Evolutionary conservation across 2,113 vertebrate genomes (phyloP), one percentile per base, ranked within the genome.

Genomic region (Formicarius rufipectus): DNA sequence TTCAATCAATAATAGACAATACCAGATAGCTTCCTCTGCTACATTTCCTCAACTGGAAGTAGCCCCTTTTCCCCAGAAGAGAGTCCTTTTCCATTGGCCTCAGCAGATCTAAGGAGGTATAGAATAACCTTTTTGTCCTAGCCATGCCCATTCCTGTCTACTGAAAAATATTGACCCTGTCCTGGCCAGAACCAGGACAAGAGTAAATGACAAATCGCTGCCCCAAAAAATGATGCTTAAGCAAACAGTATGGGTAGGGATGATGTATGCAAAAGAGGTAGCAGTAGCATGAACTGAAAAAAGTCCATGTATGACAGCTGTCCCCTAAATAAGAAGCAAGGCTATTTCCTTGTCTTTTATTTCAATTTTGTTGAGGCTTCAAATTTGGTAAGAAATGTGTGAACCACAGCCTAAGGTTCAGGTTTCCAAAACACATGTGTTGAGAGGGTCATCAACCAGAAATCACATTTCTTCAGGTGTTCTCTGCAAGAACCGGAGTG

Each of bases 1-100:
- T 4, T 8, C 37, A 52, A 20, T 4, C 12, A 44, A 19, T 12
- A 66, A 20, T 2, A 44, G 27, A 44, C 27, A 52, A 16, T 33
- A 37, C 4, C 0, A 0, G 6, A 50, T 2, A 4, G 9, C 22
- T 66, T 31, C 11, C 31, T 33, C 12, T 10, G 11, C 0, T 1
- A 42, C 0, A 0, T 66, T 58, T 73, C 58, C 27, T 73, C 35
- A 22, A 37, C 9, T 9, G 49, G 58, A 37, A 64, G 42, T 17
- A 66, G 8, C 17, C 2, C 17, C 7, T 64, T 44, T 22, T 50
- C 27, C 4, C 2, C 37, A 7, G 14, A 50, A 33, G 14, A 55
- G 12, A 25, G 25, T 66, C 18, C 4, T 27, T 50, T 88, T 58
- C 31, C 4, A 7, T 14, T 12, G 55, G 35, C 16, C 4, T 12